These are phyloP conservation scores for Mareca penelope DNA, from an alignment of 2,797 vertebrate genomes.

Conservation along the genomic window DNA sequence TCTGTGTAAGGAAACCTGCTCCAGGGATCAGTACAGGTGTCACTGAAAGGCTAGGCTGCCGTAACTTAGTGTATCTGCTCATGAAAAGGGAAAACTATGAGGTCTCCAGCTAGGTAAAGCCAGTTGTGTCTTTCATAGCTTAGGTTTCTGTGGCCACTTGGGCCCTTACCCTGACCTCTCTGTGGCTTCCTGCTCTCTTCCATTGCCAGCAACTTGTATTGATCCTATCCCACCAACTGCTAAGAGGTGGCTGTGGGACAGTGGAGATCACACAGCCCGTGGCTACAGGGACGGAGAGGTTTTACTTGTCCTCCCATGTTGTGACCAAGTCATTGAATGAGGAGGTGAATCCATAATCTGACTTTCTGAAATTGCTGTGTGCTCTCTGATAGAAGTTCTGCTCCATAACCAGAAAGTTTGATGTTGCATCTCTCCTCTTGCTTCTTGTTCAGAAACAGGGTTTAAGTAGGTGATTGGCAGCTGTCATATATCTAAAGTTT, in stretches of 20 bases:
- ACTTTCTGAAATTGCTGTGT: neutral
- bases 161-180: neutral
- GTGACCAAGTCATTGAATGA: neutral
- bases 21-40: neutral
- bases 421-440: neutral
- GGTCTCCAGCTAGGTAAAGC: neutral
- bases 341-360: neutral
- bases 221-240: neutral
- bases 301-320: neutral
- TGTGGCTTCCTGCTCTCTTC: neutral
- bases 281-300: rapidly evolving
- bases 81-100: neutral
- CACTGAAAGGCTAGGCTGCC: neutral
- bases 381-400: neutral
- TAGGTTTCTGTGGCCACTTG: neutral
- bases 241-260: neutral
- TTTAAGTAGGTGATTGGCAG: neutral
- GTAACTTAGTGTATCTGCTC: neutral
- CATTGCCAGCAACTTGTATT: neutral
- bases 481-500: neutral
- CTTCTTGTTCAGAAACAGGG: neutral
- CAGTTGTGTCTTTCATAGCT: rapidly evolving
- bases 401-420: neutral
- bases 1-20: neutral
- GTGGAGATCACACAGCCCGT: neutral